These are phyloP conservation scores for Euproctis similis DNA, from an alignment of 2,888 invertebrate species.

Conservation along the genomic window DNA sequence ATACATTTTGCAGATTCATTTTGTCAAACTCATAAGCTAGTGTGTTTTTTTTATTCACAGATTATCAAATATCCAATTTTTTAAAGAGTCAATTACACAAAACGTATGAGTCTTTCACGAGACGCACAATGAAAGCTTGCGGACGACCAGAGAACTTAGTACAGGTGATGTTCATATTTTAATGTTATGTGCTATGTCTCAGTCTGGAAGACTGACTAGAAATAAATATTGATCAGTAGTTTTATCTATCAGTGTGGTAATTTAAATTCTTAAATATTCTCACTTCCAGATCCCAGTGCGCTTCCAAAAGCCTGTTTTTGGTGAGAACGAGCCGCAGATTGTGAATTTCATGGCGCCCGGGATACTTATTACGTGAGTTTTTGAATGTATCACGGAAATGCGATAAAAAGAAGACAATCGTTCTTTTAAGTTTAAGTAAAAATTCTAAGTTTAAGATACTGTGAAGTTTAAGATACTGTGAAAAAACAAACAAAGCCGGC, in stretches of 20 bases:
- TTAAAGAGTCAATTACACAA: slow-evolving; percentile 81
- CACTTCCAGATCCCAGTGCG: slow-evolving; percentile 80
- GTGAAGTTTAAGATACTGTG: too few relatives aligned
- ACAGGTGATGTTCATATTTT: too few relatives aligned
- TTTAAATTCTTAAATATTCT: too few relatives aligned
- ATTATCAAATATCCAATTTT: slow-evolving; percentile 87
- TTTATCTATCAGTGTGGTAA: too few relatives aligned
- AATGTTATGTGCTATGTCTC: too few relatives aligned
- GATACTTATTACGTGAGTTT: slow-evolving; percentile 87
- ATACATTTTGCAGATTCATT: not conserved
- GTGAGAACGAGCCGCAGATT: slow-evolving; percentile 80
- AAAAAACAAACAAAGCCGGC: too few relatives aligned
- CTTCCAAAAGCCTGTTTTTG: slow-evolving; percentile 83
- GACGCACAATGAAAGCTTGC: slow-evolving; percentile 79
- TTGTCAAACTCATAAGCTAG: not conserved
- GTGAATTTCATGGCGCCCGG: slow-evolving; percentile 90
- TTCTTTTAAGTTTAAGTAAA: too few relatives aligned
- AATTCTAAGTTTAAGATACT: too few relatives aligned
- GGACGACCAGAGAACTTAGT: slow-evolving; percentile 66
- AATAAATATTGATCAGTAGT: too few relatives aligned
- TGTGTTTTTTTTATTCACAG: slow-evolving; percentile 57
- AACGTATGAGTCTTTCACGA: slow-evolving; percentile 80
- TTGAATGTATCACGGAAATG: too few relatives aligned
- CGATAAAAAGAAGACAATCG: too few relatives aligned
- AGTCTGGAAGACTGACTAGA: too few relatives aligned